Base-by-base conservation (phyloP, 2,797 vertebrate species). In the Pipistrellus pipistrellus region DNA sequence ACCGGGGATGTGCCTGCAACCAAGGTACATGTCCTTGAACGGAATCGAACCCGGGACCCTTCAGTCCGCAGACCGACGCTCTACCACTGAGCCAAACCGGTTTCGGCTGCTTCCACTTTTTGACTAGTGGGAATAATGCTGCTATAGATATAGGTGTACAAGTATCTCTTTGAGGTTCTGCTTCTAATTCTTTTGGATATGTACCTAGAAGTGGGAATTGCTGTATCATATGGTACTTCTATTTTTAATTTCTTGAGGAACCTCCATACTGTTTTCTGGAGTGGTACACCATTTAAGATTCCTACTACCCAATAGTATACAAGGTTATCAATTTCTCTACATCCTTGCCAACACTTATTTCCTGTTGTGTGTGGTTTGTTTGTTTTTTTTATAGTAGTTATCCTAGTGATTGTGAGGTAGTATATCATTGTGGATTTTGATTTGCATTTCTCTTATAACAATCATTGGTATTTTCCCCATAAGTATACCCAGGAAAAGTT, bases 391-490 rank as follows among this genome's bases (percentile, higher is more conserved):
- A 64, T 35, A 35, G 41, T 51, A 66, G 64, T 30, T 55, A 78
- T 69, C 8, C 18, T 73, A 72, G 53, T 55, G 55, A 25, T 21
- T 84, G 14, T 84, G 32, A 27, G 51, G 17, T 71, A 15, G 15
- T 48, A n/a, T 48, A 17, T 78, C 55, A 38, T 38, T 69, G 14
- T 46, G 23, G 9, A 72, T 94, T 88, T 88, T 86, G 20, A 89
- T 76, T 57, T 89, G 57, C 14, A 89, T 76, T 92, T 80, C 48
- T 73, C 23, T 82, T 92, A 62, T 35, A 51, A 80, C 25, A 88
- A 41, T n/a, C 48, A 73, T 44, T 18, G 32, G 44, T 44, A 83
- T 75, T 44, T 57, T 71, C 6, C 55, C 20, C 44, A 68, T 83
- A 73, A 55, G 51, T 85, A 93, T 27, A 20, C 53, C 18, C 8